phyloP scores from a whole-genome alignment of 2,888 invertebrate species.

The Microctonus hyperodae region DNA sequence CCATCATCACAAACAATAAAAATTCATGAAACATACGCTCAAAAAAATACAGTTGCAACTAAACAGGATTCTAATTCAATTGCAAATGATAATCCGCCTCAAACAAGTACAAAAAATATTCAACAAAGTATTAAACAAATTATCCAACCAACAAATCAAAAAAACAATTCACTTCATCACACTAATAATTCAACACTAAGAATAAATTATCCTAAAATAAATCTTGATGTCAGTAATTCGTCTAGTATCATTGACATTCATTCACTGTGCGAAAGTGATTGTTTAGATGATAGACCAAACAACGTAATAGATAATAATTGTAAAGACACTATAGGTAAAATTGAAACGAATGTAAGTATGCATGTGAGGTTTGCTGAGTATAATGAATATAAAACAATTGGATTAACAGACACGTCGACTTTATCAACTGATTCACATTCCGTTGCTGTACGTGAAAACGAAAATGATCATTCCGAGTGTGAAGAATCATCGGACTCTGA shows the following conservation, averaged over 20 bases:
- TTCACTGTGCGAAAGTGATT: constrained; percentile 27
- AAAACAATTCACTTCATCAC: constrained; percentile 33
- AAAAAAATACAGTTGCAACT: constrained; percentile 32
- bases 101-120: constrained; percentile 7
- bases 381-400: constrained; percentile 58
- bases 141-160: constrained; percentile 31
- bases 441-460: constrained; percentile 41
- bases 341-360: constrained; percentile 47
- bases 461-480: constrained; percentile 49
- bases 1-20: constrained; percentile 31
- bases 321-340: constrained; percentile 24
- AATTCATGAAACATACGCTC: constrained; percentile 33
- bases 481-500: constrained; percentile 52
- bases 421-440: constrained; percentile 49
- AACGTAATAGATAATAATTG: background rate
- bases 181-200: constrained; percentile 28
- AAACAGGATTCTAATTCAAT: constrained; percentile 34
- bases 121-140: background rate
- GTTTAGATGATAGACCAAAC: constrained; percentile 3
- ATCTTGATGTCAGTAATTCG: background rate
- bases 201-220: background rate
- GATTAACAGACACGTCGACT: constrained; percentile 53
- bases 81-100: constrained; percentile 25
- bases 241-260: constrained; percentile 36
- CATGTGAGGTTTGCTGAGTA: constrained; percentile 60